Conservation (phyloP, 2,113 vertebrate species). For the Nothobranchius kuhntae region DNA sequence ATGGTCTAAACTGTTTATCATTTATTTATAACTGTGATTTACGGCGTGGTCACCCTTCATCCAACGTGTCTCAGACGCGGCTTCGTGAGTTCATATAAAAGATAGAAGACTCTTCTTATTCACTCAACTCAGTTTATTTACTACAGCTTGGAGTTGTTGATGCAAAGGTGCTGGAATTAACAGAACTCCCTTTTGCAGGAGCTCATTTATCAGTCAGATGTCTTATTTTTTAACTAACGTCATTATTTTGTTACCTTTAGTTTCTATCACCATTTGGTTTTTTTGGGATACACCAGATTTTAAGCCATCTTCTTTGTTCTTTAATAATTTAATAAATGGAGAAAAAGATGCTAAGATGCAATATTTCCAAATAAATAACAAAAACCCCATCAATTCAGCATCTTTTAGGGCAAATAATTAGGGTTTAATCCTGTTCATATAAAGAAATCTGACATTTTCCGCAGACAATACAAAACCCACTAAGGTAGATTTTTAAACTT, state of each 20-base stretch:
- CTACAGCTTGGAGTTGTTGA: constrained; percentile 72
- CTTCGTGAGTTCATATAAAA: constrained; percentile 26
- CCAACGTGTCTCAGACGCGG: background rate
- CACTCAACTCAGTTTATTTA: constrained; percentile 76
- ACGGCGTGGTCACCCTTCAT: background rate
- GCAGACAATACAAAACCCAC: constrained; percentile 15
- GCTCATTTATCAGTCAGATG: constrained; percentile 48
- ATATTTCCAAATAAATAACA: too few species aligned
- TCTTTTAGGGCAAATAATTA: too few species aligned
- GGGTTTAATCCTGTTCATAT: background rate
- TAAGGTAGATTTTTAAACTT: constrained; percentile 6
- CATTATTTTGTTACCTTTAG: constrained; percentile 32
- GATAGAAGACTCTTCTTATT: constrained; percentile 50
- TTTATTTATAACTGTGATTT: too few species aligned
- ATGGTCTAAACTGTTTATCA: too few species aligned
- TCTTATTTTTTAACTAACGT: constrained; percentile 38
- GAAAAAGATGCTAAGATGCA: too few species aligned
- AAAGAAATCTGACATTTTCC: background rate
- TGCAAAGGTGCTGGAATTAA: constrained; percentile 62
- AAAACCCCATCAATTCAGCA: too few species aligned
- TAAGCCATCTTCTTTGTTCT: background rate
- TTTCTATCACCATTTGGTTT: constrained; percentile 18
- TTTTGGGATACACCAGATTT: constrained; percentile 38
- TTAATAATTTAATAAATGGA: too few species aligned
- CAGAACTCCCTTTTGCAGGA: constrained; percentile 53